Conservation (phyloP, 2,888 invertebrate species). For the Alcis repandata region DNA sequence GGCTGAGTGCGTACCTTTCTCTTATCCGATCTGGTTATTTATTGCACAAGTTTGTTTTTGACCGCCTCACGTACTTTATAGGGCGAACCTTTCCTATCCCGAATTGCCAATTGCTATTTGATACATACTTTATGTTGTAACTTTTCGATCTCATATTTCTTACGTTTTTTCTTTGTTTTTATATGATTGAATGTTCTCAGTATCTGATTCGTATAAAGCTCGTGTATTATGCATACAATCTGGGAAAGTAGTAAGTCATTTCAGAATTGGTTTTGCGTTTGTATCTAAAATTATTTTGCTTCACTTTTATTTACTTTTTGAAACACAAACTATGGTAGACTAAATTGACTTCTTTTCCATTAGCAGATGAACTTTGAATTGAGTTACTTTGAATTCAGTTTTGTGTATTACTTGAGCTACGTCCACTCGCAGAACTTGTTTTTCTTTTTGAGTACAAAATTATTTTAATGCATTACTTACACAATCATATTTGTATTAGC, state of each 20-base stretch:
- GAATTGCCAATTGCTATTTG: slow-evolving; percentile 85
- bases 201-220: slow-evolving; percentile 45
- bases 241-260: slow-evolving; percentile 40
- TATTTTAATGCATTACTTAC: background rate
- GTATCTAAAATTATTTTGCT: slow-evolving; percentile 22
- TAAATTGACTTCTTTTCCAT: slow-evolving; percentile 20
- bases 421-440: background rate
- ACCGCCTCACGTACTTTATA: slow-evolving; percentile 86
- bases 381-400: slow-evolving; percentile 13
- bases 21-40: slow-evolving; percentile 85
- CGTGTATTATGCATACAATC: slow-evolving; percentile 47
- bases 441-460: background rate
- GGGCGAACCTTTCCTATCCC: slow-evolving; percentile 82
- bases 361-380: slow-evolving; percentile 24
- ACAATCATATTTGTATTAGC: too few relatives aligned
- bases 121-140: slow-evolving; percentile 81
- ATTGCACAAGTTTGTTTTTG: slow-evolving; percentile 85
- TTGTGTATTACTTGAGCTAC: slow-evolving; percentile 3
- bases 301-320: slow-evolving; percentile 1
- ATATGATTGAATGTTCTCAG: slow-evolving; percentile 59
- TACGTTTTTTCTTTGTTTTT: slow-evolving; percentile 63
- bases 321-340: slow-evolving; percentile 7
- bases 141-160: slow-evolving; percentile 78
- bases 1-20: slow-evolving; percentile 80
- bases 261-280: slow-evolving; percentile 31